Evolutionary conservation across 2,113 vertebrate genomes (phyloP).

Genomic region (Vulpes vulpes): DNA sequence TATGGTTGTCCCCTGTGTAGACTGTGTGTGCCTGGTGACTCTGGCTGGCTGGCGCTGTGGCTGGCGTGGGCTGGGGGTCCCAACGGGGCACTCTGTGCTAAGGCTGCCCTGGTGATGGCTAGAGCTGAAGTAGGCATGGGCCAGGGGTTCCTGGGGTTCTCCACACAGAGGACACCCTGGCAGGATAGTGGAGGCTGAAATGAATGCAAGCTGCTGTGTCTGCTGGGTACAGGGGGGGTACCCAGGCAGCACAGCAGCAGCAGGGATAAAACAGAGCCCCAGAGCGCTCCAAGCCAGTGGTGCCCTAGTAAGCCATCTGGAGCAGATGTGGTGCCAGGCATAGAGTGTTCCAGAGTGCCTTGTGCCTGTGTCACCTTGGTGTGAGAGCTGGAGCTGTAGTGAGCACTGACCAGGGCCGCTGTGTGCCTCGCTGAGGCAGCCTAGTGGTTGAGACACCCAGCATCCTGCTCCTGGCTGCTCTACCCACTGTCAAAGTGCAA

Average conservation of each 20-base stretch:
- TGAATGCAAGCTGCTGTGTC: not conserved
- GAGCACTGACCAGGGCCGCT: not conserved
- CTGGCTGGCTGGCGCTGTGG: not conserved
- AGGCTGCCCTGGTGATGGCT: not conserved
- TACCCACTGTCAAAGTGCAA: not conserved
- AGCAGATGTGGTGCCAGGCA: not conserved
- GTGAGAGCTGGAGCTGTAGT: not conserved
- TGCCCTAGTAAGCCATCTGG: not conserved
- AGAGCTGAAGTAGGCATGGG: not conserved
- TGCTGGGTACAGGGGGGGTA: not conserved
- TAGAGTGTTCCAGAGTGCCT: not conserved
- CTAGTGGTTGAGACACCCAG: not conserved
- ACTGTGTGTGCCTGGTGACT: not conserved
- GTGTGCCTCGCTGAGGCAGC: not conserved
- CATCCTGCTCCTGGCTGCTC: not conserved
- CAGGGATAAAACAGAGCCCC: not conserved
- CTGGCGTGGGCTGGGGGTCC: not conserved
- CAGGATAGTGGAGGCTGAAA: not conserved
- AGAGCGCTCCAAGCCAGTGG: not conserved
- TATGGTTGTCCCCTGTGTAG: not conserved
- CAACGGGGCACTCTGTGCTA: not conserved
- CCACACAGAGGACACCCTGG: not conserved
- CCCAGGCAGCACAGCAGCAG: not conserved
- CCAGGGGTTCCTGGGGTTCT: not conserved
- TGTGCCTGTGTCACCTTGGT: not conserved